phyloP scores from a whole-genome alignment of 2,797 vertebrate genomes.

The Benthosema pterotum region DNA sequence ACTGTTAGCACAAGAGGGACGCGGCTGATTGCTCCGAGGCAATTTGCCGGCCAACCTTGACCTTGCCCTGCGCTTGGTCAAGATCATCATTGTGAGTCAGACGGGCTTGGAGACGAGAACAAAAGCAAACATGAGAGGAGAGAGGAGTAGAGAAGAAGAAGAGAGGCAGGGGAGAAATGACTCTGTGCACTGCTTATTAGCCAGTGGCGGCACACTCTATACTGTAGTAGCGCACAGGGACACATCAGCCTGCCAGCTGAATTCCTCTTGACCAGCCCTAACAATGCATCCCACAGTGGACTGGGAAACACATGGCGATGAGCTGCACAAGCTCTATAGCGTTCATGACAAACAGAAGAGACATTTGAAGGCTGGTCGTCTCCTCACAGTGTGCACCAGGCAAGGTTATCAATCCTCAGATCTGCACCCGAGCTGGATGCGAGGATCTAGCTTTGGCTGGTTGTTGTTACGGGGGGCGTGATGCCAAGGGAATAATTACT shows the following conservation, averaged over 20 bases:
- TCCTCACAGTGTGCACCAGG: not conserved
- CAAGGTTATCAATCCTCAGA: constrained; percentile 25
- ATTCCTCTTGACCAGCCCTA: not conserved
- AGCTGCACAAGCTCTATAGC: no score
- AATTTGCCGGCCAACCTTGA: constrained; percentile 79
- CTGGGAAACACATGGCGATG: not conserved
- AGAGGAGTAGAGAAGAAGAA: constrained; percentile 24
- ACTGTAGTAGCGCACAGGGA: constrained; percentile 23
- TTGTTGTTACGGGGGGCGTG: constrained; percentile 9
- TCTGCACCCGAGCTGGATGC: not conserved
- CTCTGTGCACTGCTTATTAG: constrained; percentile 21
- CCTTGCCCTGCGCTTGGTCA: constrained; percentile 74
- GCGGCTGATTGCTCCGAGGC: constrained; percentile 77
- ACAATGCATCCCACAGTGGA: not conserved
- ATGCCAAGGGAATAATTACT: constrained; percentile 48
- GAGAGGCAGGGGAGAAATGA: constrained; percentile 25
- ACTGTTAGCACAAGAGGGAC: constrained; percentile 57
- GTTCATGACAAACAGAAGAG: not conserved
- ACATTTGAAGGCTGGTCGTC: not conserved
- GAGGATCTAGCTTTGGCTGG: not conserved
- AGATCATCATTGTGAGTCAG: constrained; percentile 75
- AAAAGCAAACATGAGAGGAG: constrained; percentile 73
- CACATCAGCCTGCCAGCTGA: not conserved
- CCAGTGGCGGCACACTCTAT: constrained; percentile 30
- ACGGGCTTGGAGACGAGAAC: constrained; percentile 58